Evolutionary conservation across 2,888 invertebrate genomes (phyloP).

Genomic region (Ornithoptera alexandrae): DNA sequence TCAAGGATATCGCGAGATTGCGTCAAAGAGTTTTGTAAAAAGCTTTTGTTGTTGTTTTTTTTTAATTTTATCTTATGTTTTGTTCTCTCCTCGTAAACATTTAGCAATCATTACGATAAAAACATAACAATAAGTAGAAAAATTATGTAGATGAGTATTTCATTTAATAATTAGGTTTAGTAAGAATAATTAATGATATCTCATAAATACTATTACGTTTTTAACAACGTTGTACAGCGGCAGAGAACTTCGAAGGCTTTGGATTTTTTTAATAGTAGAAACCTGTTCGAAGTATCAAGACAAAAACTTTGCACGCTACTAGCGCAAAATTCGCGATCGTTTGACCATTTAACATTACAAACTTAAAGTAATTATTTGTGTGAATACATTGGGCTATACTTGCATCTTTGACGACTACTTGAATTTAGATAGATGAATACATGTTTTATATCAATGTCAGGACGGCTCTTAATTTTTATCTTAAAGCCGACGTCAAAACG

Average conservation of each 20-base stretch:
- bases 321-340: neutral
- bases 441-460: too few relatives aligned
- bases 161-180: too few relatives aligned
- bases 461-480: too few relatives aligned
- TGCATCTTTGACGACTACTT: too few relatives aligned
- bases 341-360: neutral
- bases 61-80: constrained; percentile 19
- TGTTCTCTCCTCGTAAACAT: constrained; percentile 9
- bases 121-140: too few relatives aligned
- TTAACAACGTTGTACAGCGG: neutral
- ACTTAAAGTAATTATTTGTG: too few relatives aligned
- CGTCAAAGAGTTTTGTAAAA: constrained; percentile 24
- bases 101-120: constrained; percentile 1
- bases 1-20: constrained; percentile 13
- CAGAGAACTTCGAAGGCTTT: neutral
- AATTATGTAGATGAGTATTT: too few relatives aligned
- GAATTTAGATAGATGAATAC: too few relatives aligned
- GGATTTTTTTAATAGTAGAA: neutral
- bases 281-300: neutral
- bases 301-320: neutral
- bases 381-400: too few relatives aligned
- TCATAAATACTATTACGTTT: neutral
- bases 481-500: too few relatives aligned
- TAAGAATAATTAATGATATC: neutral
- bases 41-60: constrained; percentile 16